Percentiles rank a stretch among this genome's conserved stretches.
Conservation (phyloP, 2,888 invertebrate species). For the Nephrotoma flavescens region DNA sequence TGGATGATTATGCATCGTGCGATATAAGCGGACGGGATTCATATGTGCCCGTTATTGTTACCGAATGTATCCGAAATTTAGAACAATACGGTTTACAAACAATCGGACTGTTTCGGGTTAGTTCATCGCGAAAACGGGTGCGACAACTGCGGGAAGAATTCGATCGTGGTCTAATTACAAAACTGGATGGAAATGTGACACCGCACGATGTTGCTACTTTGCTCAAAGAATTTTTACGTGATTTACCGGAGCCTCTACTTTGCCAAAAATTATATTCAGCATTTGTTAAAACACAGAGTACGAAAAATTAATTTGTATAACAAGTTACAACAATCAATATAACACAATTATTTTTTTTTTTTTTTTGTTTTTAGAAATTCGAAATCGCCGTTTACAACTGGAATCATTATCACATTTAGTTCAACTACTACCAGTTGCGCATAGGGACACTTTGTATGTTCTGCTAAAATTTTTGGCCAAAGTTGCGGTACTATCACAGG, state of each 20-base stretch:
- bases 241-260: slow-evolving; percentile 81
- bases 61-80: slow-evolving; percentile 67
- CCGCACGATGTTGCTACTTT: slow-evolving; percentile 89
- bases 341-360: background rate
- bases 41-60: slow-evolving; percentile 62
- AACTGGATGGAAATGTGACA: slow-evolving; percentile 64
- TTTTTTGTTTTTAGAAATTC: slow-evolving; percentile 48
- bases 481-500: slow-evolving; percentile 24
- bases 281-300: slow-evolving; percentile 85
- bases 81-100: slow-evolving; percentile 68
- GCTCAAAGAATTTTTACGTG: slow-evolving; percentile 84
- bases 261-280: slow-evolving; percentile 79
- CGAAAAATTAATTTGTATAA: slow-evolving; percentile 27
- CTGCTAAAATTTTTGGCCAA: slow-evolving; percentile 68
- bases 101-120: slow-evolving; percentile 82
- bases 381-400: slow-evolving; percentile 66
- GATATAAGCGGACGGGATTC: slow-evolving; percentile 14
- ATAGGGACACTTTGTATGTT: slow-evolving; percentile 69
- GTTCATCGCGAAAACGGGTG: slow-evolving; percentile 81
- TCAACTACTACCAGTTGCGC: slow-evolving; percentile 70
- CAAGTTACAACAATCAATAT: background rate
- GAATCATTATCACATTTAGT: slow-evolving; percentile 73
- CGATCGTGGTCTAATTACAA: slow-evolving; percentile 61
- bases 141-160: slow-evolving; percentile 86
- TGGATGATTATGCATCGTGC: slow-evolving; percentile 19